phyloP scores from a whole-genome alignment of 2,888 invertebrate genomes.

The Epinotia brunnichana region DNA sequence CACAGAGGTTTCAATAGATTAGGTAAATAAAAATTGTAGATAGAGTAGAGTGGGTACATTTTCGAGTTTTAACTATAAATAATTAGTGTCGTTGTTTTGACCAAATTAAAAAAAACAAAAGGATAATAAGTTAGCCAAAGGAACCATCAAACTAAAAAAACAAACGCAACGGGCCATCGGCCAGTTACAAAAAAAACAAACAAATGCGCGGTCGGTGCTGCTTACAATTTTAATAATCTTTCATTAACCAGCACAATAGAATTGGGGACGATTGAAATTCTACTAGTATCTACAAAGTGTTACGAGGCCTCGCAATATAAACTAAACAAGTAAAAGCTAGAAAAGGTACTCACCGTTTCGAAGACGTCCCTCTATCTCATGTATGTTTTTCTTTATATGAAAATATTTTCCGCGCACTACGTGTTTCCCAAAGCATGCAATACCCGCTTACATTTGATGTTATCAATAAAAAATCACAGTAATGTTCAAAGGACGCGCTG shows the following conservation, averaged over 20 bases:
- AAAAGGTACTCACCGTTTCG: conserved; percentile 34
- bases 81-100: too few relatives aligned
- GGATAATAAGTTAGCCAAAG: not conserved
- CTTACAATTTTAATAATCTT: conserved; percentile 26
- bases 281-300: conserved; percentile 8
- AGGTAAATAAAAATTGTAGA: too few relatives aligned
- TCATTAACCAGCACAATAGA: conserved; percentile 32
- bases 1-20: too few relatives aligned
- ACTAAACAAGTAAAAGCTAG: conserved; percentile 4
- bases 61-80: too few relatives aligned
- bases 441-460: conserved; percentile 22
- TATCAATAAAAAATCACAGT: conserved; percentile 37
- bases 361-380: conserved; percentile 16
- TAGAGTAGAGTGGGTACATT: too few relatives aligned
- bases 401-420: conserved; percentile 41
- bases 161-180: not conserved
- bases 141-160: conserved; percentile 4
- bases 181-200: conserved; percentile 20
- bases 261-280: conserved; percentile 26
- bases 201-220: conserved; percentile 9
- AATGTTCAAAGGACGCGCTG: conserved; percentile 32
- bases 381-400: conserved; percentile 32
- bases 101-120: not conserved
- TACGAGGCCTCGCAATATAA: conserved; percentile 23
- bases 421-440: conserved; percentile 33